Conservation (phyloP, 2,888 invertebrate species). For the Trachelus tabidus region DNA sequence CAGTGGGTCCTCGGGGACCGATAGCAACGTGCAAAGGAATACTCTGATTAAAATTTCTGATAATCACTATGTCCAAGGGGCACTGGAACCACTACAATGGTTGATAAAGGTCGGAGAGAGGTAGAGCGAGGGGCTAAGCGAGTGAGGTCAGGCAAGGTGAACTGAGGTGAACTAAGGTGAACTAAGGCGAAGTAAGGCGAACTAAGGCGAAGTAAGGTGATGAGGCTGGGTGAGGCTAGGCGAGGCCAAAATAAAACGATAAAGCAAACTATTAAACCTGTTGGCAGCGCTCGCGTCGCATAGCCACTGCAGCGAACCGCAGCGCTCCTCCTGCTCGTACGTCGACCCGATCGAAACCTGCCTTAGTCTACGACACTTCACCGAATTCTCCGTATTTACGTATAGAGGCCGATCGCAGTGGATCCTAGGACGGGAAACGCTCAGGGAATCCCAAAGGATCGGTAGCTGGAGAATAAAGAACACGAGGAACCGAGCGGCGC, state of each 20-base stretch:
- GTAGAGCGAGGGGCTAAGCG: background rate
- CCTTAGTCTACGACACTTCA: background rate
- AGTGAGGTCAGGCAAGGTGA: background rate
- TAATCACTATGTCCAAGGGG: too few relatives aligned
- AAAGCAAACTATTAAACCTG: conserved; percentile 28
- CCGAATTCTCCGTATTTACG: background rate
- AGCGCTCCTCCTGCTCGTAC: conserved; percentile 7
- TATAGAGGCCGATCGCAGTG: background rate
- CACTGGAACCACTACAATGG: too few relatives aligned
- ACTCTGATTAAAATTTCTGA: too few relatives aligned
- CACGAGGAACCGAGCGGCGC: background rate
- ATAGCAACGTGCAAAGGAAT: background rate
- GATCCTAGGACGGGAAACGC: background rate
- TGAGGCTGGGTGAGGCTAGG: background rate
- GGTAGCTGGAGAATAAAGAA: background rate
- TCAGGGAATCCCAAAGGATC: background rate
- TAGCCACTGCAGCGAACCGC: conserved; percentile 32
- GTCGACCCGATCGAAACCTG: conserved; percentile 25
- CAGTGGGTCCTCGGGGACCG: background rate
- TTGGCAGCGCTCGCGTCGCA: conserved; percentile 33
- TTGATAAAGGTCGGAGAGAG: background rate
- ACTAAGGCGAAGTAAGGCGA: background rate
- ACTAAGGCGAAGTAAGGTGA: background rate
- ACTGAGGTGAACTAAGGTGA: background rate
- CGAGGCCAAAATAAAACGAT: background rate